phyloP scores from a whole-genome alignment of 1,140 invertebrate species.

The Muscidifurax raptorellus region DNA sequence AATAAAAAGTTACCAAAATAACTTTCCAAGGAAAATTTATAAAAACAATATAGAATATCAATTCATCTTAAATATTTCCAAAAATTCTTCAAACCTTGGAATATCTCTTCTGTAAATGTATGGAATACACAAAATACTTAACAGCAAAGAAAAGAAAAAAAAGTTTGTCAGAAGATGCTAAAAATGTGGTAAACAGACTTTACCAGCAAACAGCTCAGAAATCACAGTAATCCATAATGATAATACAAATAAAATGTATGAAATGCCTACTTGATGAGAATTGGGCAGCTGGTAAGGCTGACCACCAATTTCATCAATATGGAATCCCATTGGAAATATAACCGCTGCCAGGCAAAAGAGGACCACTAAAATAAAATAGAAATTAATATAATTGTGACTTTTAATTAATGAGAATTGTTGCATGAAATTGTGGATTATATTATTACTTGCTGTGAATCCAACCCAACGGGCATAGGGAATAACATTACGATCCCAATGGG shows the following conservation, averaged over 20 bases:
- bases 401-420: background rate
- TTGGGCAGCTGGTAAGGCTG: conserved; percentile 96
- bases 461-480: conserved; percentile 96
- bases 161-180: conserved; percentile 73
- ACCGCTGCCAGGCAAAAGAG: conserved; percentile 95
- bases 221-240: conserved; percentile 97
- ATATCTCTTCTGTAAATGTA: conserved; percentile 51
- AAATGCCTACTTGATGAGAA: conserved; percentile 96
- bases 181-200: conserved; percentile 97
- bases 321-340: conserved; percentile 96
- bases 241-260: conserved; percentile 96
- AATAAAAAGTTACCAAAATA: conserved; percentile 3
- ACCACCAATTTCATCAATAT: conserved; percentile 96
- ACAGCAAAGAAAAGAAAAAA: conserved; percentile 53
- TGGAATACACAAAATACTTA: conserved; percentile 54
- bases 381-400: conserved; percentile 23
- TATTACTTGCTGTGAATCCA: conserved; percentile 94
- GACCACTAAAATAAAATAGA: conserved; percentile 85
- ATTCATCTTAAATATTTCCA: conserved; percentile 41
- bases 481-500: conserved; percentile 93
- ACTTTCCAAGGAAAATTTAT: background rate
- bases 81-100: conserved; percentile 45
- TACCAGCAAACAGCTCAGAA: conserved; percentile 97
- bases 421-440: conserved; percentile 44
- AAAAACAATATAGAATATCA: conserved; percentile 19